phyloP scores from a whole-genome alignment of 64 coral and sea anemone genomes.

The Pocillopora damicornis region DNA sequence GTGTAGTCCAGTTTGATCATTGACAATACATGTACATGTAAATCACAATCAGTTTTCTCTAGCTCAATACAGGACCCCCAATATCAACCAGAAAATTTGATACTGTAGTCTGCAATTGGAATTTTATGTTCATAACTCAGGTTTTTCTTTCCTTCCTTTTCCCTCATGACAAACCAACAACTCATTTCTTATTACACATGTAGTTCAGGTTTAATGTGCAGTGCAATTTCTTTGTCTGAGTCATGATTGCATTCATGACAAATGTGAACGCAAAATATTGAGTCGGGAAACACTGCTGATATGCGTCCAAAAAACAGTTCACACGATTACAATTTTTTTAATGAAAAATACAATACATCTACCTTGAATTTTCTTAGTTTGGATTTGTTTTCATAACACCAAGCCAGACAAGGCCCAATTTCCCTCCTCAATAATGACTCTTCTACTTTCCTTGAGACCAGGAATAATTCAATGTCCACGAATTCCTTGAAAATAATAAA shows the following conservation, averaged over 20 bases:
- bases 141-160: too few species aligned
- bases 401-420: slow-evolving; percentile 77
- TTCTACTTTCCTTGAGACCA: slow-evolving; percentile 91
- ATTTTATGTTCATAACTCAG: too few species aligned
- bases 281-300: not conserved
- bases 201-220: too few species aligned
- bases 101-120: not conserved
- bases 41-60: not conserved
- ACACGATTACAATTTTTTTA: not conserved
- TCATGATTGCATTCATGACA: too few species aligned
- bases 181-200: too few species aligned
- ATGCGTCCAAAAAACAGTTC: not conserved
- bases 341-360: not conserved
- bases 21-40: too few species aligned
- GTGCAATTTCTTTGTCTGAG: too few species aligned
- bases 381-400: slow-evolving; percentile 99
- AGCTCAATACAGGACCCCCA: not conserved
- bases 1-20: too few species aligned
- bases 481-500: slow-evolving; percentile 47
- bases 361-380: slow-evolving; percentile 97
- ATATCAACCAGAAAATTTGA: not conserved
- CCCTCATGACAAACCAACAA: too few species aligned
- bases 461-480: slow-evolving; percentile 93
- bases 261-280: too few species aligned
- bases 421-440: slow-evolving; percentile 73